A percentile compares a stretch with the other conserved stretches of the same genome.
Evolutionary conservation across 2,797 vertebrate genomes (phyloP).

Genomic region (Euphonia xanthogaster): DNA sequence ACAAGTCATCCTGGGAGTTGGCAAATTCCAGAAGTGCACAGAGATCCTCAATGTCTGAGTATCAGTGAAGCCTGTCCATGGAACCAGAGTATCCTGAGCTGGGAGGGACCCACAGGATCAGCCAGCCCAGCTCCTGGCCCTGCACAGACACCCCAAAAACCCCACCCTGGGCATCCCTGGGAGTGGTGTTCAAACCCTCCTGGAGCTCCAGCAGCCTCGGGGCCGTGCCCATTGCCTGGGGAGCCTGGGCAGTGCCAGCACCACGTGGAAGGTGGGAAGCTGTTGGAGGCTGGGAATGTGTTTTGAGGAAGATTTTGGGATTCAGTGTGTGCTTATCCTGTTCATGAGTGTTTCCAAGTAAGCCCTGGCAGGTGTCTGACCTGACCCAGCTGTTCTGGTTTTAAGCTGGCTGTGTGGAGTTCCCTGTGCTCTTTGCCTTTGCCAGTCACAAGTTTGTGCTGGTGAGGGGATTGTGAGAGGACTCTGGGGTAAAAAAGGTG

Average conservation of each 20-base stretch:
- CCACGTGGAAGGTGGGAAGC: not conserved
- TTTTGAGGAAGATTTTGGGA: not conserved
- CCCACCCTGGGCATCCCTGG: not conserved
- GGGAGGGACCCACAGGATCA: not conserved
- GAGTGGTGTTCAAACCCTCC: not conserved
- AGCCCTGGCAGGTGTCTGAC: not conserved
- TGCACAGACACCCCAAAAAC: not conserved
- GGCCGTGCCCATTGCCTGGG: not conserved
- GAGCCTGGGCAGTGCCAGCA: not conserved
- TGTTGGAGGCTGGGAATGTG: not conserved
- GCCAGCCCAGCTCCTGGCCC: accelerated
- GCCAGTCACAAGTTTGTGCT: not conserved
- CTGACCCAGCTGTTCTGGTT: not conserved
- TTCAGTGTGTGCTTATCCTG: not conserved
- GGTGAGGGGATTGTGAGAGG: not conserved
- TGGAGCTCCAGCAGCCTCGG: not conserved
- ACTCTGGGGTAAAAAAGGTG: not conserved
- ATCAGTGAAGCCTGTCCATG: not conserved
- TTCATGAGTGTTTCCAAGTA: not conserved
- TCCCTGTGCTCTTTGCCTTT: not conserved
- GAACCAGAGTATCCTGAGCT: accelerated
- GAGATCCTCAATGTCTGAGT: not conserved
- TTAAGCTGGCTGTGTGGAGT: not conserved
- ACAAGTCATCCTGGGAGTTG: not conserved
- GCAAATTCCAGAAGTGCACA: accelerated